These are phyloP conservation scores for Ardeotis arabs DNA, from an alignment of 2,113 vertebrate species.

Conservation along the genomic window DNA sequence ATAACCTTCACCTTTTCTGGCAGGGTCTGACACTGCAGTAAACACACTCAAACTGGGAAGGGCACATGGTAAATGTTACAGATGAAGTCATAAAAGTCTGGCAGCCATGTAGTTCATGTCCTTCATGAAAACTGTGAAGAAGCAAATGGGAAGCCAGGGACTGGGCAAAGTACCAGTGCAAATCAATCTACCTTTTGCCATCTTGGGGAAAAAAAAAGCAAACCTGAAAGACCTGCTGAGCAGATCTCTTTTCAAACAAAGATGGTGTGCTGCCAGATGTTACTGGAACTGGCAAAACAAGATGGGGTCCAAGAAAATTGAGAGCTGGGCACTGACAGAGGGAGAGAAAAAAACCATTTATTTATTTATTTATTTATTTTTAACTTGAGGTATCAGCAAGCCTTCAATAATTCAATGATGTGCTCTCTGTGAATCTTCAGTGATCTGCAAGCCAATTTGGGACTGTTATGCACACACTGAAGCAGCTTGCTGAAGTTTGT, in stretches of 20 bases:
- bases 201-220: background rate
- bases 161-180: background rate
- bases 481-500: background rate
- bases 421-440: background rate
- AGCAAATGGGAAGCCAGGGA: slow-evolving; percentile 61
- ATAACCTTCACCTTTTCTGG: slow-evolving; percentile 72
- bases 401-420: background rate
- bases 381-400: background rate
- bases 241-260: background rate
- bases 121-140: slow-evolving; percentile 70
- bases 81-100: slow-evolving; percentile 73
- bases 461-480: background rate
- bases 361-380: background rate
- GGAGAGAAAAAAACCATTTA: background rate
- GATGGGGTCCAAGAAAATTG: background rate
- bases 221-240: background rate
- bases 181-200: slow-evolving; percentile 41
- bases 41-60: slow-evolving; percentile 61
- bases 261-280: background rate
- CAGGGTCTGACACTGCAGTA: slow-evolving; percentile 35
- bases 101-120: slow-evolving; percentile 46
- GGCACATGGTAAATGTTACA: slow-evolving; percentile 33
- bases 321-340: background rate
- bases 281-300: background rate
- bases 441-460: background rate